Conservation (phyloP, 2,888 invertebrate genomes). For the Drosophila histrio region DNA sequence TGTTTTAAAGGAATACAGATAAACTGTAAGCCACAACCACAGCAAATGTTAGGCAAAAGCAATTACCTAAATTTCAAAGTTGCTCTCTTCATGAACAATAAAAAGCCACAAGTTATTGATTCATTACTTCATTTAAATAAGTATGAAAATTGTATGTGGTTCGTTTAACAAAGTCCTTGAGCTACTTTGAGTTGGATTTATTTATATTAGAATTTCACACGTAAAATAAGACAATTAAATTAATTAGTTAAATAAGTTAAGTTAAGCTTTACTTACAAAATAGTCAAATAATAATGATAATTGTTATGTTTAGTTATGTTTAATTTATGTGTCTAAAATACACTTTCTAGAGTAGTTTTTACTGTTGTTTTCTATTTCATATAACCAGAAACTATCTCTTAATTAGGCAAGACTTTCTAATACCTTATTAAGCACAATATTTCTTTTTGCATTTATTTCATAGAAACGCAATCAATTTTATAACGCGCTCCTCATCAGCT, state of each 20-base stretch:
- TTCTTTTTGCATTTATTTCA: background rate
- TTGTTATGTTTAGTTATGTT: too few relatives aligned
- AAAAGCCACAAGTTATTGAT: conserved; percentile 16
- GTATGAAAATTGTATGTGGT: background rate
- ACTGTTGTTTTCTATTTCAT: too few relatives aligned
- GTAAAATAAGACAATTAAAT: too few relatives aligned
- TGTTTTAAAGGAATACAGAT: background rate
- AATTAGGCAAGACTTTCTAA: too few relatives aligned
- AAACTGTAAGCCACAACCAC: conserved; percentile 9
- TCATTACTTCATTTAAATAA: background rate
- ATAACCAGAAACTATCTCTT: too few relatives aligned
- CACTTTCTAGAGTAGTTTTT: too few relatives aligned
- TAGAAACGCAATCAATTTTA: background rate
- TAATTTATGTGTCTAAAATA: too few relatives aligned
- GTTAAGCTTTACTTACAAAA: too few relatives aligned
- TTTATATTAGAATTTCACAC: background rate
- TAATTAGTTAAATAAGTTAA: too few relatives aligned
- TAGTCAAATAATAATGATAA: too few relatives aligned
- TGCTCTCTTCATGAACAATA: background rate
- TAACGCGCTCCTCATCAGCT: background rate
- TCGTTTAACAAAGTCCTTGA: background rate
- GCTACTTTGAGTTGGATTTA: background rate
- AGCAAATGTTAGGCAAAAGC: conserved; percentile 5
- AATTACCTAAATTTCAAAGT: background rate
- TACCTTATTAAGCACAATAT: background rate